Base-by-base conservation (phyloP, 2,888 invertebrate species). In the Meliscaeva auricollis region DNA sequence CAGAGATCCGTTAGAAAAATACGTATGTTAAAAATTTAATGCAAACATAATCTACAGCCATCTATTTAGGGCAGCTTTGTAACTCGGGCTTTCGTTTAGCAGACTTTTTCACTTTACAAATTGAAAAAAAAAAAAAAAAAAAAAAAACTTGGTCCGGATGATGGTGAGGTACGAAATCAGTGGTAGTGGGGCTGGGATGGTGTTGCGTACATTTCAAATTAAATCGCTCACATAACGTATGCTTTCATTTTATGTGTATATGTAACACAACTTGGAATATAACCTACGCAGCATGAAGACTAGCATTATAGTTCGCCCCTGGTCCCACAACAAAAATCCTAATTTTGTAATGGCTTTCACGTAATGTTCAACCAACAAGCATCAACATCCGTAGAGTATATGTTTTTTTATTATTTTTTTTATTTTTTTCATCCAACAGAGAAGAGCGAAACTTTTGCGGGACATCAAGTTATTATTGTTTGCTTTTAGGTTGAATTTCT, bases 81-180 rank as follows among this genome's bases (percentile, higher is more conserved):
- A 38, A 35, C 35, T 11, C 60, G 30, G 41, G 54, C n/a, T 44
- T 73, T 44, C 32, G 52, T 48, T 62, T 64, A 17, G 41, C 32
- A 74, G 44, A 64, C 44, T 32, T 74, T 74, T 64, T 74, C 74
- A 74, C 54, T 74, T 74, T 74, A 32, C 64, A 74, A 74, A 74
- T 74, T 64, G 54, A 64, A 64, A 64, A n/a, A n/a, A n/a, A n/a
- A n/a, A n/a, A n/a, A n/a, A n/a, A n/a, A n/a, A n/a, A n/a, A n/a
- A n/a, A n/a, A n/a, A n/a, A 64, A 30, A 62, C 52, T 50, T 62
- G 60, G 62, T 41, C 8, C 11, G 15, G 62, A 2, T 58, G 58
- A 8, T 1, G 2, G 11, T 1, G n/a, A n/a, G n/a, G n/a, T n/a
- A n/a, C n/a, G n/a, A n/a, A n/a, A n/a, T n/a, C n/a, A 32, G 15